phyloP scores from a whole-genome alignment of 2,113 vertebrate species.

The Ceratotherium simum region DNA sequence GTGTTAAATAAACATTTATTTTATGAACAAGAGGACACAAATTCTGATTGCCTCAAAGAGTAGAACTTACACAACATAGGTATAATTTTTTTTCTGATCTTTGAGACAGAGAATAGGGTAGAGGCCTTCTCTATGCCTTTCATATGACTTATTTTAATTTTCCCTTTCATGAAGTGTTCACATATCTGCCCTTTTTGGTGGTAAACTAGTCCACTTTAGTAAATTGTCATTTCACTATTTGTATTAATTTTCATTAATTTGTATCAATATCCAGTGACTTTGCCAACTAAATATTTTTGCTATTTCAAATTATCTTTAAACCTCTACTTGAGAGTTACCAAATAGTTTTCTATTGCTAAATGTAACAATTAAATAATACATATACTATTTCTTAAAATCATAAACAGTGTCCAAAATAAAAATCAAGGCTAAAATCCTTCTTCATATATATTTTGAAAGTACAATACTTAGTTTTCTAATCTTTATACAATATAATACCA shows the following conservation, averaged over 20 bases:
- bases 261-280: not conserved
- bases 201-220: not conserved
- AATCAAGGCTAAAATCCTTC: not conserved
- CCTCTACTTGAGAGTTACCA: not conserved
- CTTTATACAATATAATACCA: not conserved
- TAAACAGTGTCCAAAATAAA: not conserved
- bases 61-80: not conserved
- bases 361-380: not conserved
- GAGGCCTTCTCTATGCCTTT: not conserved
- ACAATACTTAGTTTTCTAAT: not conserved
- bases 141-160: not conserved
- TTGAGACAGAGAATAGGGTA: not conserved
- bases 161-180: not conserved
- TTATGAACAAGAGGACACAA: not conserved
- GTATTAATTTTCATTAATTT: not conserved
- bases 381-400: not conserved
- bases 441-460: not conserved
- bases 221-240: not conserved
- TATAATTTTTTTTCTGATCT: not conserved
- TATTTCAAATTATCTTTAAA: conserved; percentile 20
- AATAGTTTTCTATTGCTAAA: not conserved
- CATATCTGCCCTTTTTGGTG: not conserved
- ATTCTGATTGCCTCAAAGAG: not conserved
- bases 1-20: not conserved
- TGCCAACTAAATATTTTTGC: not conserved